These are phyloP conservation scores for Pheosia gnoma DNA, from an alignment of 2,888 invertebrate genomes.

Conservation along the genomic window DNA sequence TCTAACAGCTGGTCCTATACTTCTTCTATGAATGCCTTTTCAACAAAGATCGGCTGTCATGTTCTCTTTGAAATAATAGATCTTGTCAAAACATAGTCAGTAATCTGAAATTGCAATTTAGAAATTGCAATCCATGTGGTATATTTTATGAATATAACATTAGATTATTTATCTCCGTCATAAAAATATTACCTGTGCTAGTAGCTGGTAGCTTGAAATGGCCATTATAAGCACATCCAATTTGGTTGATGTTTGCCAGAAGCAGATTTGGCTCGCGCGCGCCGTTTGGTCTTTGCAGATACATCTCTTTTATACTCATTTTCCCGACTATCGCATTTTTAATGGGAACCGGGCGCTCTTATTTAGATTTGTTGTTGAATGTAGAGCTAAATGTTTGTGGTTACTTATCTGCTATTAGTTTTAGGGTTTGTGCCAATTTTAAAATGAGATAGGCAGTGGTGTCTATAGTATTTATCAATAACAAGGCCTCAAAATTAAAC, in stretches of 20 bases:
- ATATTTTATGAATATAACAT: not conserved
- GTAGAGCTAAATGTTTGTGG: not conserved
- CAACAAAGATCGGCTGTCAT: too few species aligned
- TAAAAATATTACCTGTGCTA: slow-evolving; percentile 17
- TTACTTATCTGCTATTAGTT: slow-evolving; percentile 8
- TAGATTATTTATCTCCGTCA: slow-evolving; percentile 4
- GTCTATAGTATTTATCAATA: too few species aligned
- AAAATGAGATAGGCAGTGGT: not conserved
- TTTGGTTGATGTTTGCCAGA: slow-evolving; percentile 31
- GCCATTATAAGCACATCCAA: slow-evolving; percentile 25
- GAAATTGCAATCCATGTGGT: not conserved
- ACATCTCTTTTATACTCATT: slow-evolving; percentile 18
- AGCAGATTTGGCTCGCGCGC: slow-evolving; percentile 33
- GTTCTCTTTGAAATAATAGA: too few species aligned
- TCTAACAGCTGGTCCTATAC: too few species aligned
- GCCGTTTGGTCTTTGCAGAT: slow-evolving; percentile 24
- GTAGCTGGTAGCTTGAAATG: slow-evolving; percentile 17
- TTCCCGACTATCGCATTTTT: slow-evolving; percentile 21
- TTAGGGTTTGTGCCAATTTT: not conserved
- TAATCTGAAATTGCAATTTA: too few species aligned
- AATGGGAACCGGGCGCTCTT: slow-evolving; percentile 18
- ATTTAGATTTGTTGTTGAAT: slow-evolving; percentile 10
- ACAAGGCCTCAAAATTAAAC: too few species aligned
- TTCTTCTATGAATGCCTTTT: too few species aligned
- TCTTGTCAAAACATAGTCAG: too few species aligned